These are phyloP conservation scores for Dendronephthya gigantea DNA, from an alignment of 64 coral and sea anemone species.

Conservation along the genomic window DNA sequence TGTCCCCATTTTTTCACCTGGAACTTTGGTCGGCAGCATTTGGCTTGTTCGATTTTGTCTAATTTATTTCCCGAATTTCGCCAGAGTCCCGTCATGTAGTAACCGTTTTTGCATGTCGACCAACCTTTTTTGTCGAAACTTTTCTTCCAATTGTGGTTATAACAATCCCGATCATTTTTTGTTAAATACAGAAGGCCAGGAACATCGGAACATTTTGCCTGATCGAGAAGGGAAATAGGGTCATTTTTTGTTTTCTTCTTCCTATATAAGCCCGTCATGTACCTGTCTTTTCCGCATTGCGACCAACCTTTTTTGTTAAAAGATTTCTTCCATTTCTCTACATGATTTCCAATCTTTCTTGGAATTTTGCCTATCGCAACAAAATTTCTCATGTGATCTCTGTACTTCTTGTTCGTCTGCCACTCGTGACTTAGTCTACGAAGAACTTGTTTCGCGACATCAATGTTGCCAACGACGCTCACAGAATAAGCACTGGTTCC, in stretches of 20 bases:
- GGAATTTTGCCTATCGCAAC: neutral
- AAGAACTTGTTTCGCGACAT: no score
- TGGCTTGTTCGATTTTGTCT: no score
- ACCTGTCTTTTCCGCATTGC: neutral
- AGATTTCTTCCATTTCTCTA: neutral
- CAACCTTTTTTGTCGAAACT: constrained; percentile 23
- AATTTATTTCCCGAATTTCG: no score
- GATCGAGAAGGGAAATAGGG: neutral
- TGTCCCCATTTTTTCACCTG: no score
- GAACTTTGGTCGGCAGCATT: no score
- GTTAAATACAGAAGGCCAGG: neutral
- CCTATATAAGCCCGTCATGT: neutral
- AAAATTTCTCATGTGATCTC: neutral
- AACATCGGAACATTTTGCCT: neutral
- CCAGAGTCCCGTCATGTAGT: no score
- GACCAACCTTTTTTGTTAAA: neutral
- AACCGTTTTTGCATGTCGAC: neutral
- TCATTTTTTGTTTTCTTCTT: neutral
- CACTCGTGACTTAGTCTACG: neutral
- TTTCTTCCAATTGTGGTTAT: constrained; percentile 17
- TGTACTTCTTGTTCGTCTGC: neutral
- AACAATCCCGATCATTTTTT: neutral
- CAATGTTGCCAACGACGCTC: no score
- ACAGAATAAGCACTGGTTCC: no score
- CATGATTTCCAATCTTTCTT: neutral